Conservation (phyloP, 2,113 vertebrate genomes). For the Brachyistius frenatus region DNA sequence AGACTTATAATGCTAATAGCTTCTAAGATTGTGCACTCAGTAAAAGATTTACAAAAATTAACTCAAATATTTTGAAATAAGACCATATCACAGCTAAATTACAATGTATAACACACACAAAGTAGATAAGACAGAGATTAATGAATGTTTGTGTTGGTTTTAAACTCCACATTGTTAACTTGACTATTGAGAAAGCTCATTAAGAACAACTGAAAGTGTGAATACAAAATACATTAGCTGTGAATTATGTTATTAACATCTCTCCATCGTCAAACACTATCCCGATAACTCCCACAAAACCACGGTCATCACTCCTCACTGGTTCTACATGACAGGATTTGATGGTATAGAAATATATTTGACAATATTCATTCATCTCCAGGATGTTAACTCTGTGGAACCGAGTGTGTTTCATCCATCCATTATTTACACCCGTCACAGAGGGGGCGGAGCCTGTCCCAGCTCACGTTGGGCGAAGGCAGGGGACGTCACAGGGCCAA, state of each 20-base stretch:
- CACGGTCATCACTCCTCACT: constrained; percentile 13
- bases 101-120: not conserved
- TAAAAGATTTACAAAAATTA: not conserved
- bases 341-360: constrained; percentile 2
- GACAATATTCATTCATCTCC: constrained; percentile 16
- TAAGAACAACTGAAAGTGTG: constrained; percentile 46
- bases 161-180: constrained; percentile 35
- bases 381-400: not conserved
- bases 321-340: not conserved
- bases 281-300: constrained; percentile 17
- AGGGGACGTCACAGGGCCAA: too few relatives aligned
- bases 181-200: constrained; percentile 54
- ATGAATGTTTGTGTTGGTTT: constrained; percentile 15
- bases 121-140: constrained; percentile 24
- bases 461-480: too few relatives aligned
- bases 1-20: not conserved
- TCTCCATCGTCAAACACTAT: constrained; percentile 37
- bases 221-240: constrained; percentile 47
- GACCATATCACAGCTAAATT: not conserved
- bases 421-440: too few relatives aligned
- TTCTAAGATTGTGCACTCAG: not conserved
- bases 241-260: constrained; percentile 51
- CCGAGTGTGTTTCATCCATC: too few relatives aligned
- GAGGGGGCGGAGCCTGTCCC: too few relatives aligned
- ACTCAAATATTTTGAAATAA: not conserved